These are phyloP conservation scores for Saxidomus purpurata DNA, from an alignment of 1,140 invertebrate species.

Conservation along the genomic window DNA sequence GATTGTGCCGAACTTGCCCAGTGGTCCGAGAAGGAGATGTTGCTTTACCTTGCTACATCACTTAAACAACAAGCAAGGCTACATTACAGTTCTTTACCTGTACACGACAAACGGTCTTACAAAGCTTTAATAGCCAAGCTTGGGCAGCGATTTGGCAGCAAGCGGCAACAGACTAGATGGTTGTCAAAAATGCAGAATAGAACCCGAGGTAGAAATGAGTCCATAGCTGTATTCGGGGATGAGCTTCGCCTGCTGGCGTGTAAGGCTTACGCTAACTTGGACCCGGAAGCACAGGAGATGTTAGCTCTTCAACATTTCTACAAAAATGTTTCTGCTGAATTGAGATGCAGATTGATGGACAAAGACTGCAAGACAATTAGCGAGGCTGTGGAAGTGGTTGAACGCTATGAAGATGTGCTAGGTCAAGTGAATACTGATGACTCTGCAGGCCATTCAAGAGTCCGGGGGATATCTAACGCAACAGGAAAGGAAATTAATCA, in stretches of 20 bases:
- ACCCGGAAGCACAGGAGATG: slow-evolving; percentile 29
- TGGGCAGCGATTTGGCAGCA: slow-evolving; percentile 47
- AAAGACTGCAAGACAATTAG: slow-evolving; percentile 18
- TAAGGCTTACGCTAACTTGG: slow-evolving; percentile 41
- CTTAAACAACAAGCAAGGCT: slow-evolving; percentile 20
- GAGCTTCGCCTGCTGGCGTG: slow-evolving; percentile 38
- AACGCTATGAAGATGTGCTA: slow-evolving; percentile 50
- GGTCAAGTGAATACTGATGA: background rate
- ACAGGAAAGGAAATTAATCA: background rate
- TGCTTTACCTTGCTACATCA: background rate
- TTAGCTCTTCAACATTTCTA: slow-evolving; percentile 32
- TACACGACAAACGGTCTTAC: slow-evolving; percentile 13
- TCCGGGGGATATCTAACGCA: background rate
- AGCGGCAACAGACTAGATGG: slow-evolving; percentile 51
- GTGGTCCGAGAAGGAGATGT: slow-evolving; percentile 39
- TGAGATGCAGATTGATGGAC: slow-evolving; percentile 48
- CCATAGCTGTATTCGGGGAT: slow-evolving; percentile 29
- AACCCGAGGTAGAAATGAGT: background rate
- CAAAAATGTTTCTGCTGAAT: slow-evolving; percentile 1
- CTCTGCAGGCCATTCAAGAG: background rate
- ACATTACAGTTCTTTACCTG: slow-evolving; percentile 30
- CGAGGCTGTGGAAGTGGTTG: slow-evolving; percentile 39
- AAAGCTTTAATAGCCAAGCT: background rate
- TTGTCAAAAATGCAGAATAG: slow-evolving; percentile 40
- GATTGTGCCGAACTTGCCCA: slow-evolving; percentile 54